Percentiles rank a stretch among this genome's conserved stretches.
Conservation (phyloP, 2,888 invertebrate genomes). For the Acholoe squamosa region DNA sequence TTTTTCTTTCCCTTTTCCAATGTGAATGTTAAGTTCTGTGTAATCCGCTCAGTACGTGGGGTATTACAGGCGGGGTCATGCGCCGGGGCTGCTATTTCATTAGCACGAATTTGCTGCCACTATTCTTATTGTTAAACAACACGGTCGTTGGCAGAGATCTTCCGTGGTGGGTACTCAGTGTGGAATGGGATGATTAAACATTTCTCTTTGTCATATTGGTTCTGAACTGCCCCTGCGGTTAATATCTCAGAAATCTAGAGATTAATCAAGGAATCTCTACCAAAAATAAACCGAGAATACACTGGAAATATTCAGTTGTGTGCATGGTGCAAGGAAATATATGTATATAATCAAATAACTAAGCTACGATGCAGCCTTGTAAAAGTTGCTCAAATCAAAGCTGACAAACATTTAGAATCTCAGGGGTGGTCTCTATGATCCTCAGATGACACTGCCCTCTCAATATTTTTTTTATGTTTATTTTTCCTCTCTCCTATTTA, state of each 20-base stretch:
- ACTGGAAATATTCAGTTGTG: too few species aligned
- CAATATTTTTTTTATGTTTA: too few species aligned
- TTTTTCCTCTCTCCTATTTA: too few species aligned
- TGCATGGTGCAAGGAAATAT: too few species aligned
- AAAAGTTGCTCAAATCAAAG: too few species aligned
- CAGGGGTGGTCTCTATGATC: not conserved
- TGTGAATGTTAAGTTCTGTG: constrained; percentile 25
- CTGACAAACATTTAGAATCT: not conserved
- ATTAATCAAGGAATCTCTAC: too few species aligned
- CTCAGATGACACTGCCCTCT: not conserved
- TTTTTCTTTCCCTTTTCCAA: not conserved
- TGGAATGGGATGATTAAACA: not conserved
- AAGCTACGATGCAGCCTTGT: too few species aligned
- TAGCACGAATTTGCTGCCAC: constrained; percentile 20
- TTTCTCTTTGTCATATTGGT: too few species aligned
- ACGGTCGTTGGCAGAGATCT: not conserved
- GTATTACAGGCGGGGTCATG: not conserved
- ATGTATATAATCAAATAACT: too few species aligned
- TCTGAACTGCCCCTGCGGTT: too few species aligned
- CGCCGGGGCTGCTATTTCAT: constrained; percentile 5
- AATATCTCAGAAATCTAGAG: too few species aligned
- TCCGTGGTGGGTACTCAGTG: not conserved
- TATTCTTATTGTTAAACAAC: constrained; percentile 48
- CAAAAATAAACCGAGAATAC: too few species aligned
- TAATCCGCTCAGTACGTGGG: constrained; percentile 30